These are phyloP conservation scores for Gymnothorax reevesii DNA, from an alignment of 2,797 vertebrate species.

Conservation along the genomic window DNA sequence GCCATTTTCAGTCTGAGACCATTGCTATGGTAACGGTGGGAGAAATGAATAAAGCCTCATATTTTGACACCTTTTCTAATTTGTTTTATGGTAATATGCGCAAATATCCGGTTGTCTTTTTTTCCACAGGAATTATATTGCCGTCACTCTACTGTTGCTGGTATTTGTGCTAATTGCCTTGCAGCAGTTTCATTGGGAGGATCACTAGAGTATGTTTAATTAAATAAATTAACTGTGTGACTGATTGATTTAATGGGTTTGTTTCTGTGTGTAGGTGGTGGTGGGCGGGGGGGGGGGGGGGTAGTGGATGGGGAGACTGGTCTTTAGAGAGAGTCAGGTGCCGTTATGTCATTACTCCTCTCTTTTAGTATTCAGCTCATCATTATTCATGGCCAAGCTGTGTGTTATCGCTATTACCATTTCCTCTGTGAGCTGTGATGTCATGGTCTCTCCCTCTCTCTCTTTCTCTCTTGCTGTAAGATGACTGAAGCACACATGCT, in stretches of 20 bases:
- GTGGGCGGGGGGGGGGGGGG: background rate
- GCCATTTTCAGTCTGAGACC: conserved; percentile 27
- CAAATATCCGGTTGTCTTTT: background rate
- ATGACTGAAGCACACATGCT: background rate
- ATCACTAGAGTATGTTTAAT: background rate
- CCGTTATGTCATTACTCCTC: conserved; percentile 14
- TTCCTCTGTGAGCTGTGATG: background rate
- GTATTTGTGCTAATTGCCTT: background rate
- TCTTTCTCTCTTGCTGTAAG: background rate
- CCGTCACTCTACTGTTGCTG: background rate
- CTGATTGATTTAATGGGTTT: conserved; percentile 36
- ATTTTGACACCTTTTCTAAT: conserved; percentile 29
- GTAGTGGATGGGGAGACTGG: background rate
- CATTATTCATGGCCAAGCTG: conserved; percentile 25
- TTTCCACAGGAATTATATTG: background rate
- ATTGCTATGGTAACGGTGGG: conserved; percentile 60
- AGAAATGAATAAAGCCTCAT: conserved; percentile 48
- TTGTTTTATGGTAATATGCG: background rate
- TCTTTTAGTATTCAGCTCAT: background rate
- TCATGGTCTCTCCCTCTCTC: conserved; percentile 2
- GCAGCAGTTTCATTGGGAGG: background rate
- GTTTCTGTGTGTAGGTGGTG: background rate
- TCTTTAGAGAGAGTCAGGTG: conserved; percentile 1
- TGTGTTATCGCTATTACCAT: conserved; percentile 3
- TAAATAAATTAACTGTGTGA: conserved; percentile 4